phyloP scores from a whole-genome alignment of 2,113 vertebrate genomes.

The Pristiophorus japonicus region DNA sequence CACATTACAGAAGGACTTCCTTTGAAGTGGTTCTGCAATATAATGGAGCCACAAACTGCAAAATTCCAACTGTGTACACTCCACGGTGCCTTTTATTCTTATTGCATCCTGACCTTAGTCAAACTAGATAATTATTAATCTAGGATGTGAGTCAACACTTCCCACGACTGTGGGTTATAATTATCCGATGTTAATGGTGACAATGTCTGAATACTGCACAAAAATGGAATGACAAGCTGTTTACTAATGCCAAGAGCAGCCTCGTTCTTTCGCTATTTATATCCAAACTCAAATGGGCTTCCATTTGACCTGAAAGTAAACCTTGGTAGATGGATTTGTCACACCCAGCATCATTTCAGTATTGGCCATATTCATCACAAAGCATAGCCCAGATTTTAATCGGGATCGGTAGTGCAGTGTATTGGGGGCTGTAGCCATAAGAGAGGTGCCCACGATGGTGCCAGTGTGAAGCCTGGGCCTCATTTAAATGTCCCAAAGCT shows the following conservation, averaged over 20 bases:
- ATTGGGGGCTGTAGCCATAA: not conserved
- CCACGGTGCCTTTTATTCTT: not conserved
- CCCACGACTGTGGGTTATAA: not conserved
- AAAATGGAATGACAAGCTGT: not conserved
- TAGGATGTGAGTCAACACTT: conserved; percentile 20
- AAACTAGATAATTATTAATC: not conserved
- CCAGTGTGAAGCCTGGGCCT: not conserved
- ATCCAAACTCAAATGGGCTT: not conserved
- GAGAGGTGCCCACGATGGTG: not conserved
- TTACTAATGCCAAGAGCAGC: not conserved
- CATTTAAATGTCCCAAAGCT: not conserved
- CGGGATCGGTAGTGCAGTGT: not conserved
- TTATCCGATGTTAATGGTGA: not conserved
- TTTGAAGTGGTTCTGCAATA: not conserved
- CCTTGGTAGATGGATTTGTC: not conserved
- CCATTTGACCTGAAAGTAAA: not conserved
- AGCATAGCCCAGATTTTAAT: not conserved
- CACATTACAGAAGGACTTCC: not conserved
- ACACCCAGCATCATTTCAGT: not conserved
- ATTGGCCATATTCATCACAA: not conserved
- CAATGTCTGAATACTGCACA: not conserved
- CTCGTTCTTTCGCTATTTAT: not conserved
- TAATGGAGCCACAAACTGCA: not conserved
- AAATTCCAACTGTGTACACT: not conserved
- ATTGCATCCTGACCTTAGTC: not conserved